Conservation (phyloP, 2,113 vertebrate species). For the Butorides virescens region DNA sequence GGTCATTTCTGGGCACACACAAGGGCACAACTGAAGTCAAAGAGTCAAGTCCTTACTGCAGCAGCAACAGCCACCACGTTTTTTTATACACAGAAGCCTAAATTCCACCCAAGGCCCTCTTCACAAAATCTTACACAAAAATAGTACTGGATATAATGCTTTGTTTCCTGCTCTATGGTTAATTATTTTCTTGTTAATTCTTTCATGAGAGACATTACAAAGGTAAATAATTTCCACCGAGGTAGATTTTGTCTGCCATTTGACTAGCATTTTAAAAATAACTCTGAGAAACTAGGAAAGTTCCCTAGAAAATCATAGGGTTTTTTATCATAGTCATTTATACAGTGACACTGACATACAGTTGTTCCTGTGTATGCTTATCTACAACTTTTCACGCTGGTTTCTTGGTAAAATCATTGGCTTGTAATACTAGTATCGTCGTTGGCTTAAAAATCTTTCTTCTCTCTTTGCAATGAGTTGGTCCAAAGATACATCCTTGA, state of each 20-base stretch:
- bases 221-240: neutral
- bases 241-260: neutral
- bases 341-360: neutral
- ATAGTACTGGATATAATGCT: neutral
- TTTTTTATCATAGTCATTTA: neutral
- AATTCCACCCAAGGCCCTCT: neutral
- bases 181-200: neutral
- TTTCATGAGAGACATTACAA: neutral
- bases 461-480: neutral
- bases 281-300: neutral
- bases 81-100: neutral
- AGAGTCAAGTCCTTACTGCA: neutral
- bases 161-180: neutral
- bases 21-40: neutral
- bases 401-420: neutral
- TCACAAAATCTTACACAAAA: neutral
- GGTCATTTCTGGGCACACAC: neutral
- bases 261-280: neutral
- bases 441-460: neutral
- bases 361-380: neutral
- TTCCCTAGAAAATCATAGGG: neutral
- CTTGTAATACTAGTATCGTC: neutral
- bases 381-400: neutral
- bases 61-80: neutral
- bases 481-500: neutral